Percentiles rank a stretch among this genome's conserved stretches.
phyloP scores from a whole-genome alignment of 2,797 vertebrate species.

The Neosilurus mollespiculum region DNA sequence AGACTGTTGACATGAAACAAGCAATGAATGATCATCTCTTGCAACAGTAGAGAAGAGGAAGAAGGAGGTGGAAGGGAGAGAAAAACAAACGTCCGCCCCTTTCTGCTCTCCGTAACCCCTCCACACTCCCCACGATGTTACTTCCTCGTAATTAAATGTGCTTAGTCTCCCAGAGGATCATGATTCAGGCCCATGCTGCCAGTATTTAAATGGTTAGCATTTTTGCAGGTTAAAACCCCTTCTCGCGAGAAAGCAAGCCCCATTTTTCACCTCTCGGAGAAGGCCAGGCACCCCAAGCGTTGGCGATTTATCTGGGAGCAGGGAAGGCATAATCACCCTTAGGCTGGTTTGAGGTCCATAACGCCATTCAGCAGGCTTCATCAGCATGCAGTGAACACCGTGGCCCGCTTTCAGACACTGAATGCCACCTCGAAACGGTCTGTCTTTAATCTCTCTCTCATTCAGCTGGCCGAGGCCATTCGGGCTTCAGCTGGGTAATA shows the following conservation, averaged over 20 bases:
- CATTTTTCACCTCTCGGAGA: conserved; percentile 59
- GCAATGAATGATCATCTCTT: conserved; percentile 72
- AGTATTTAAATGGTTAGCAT: conserved; percentile 61
- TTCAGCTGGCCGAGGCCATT: conserved; percentile 82
- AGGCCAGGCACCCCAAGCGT: conserved; percentile 49
- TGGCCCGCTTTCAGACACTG: conserved; percentile 78
- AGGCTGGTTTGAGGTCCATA: conserved; percentile 77
- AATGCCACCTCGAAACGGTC: conserved; percentile 82
- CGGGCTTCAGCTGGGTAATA: conserved; percentile 84
- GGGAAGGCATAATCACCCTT: conserved; percentile 73
- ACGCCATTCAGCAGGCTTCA: conserved; percentile 83
- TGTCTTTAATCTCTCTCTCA: conserved; percentile 88
- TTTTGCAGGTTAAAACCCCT: conserved; percentile 65
- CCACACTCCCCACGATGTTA: conserved; percentile 18
- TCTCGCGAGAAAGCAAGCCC: conserved; percentile 57
- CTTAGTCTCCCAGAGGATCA: conserved; percentile 59
- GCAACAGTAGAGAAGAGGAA: conserved; percentile 48
- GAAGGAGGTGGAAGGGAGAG: conserved; percentile 34
- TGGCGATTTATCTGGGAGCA: conserved; percentile 70
- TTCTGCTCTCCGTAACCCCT: conserved; percentile 10
- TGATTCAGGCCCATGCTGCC: conserved; percentile 58
- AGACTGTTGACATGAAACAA: conserved; percentile 61
- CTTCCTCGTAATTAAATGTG: conserved; percentile 64
- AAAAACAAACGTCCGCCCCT: conserved; percentile 64
- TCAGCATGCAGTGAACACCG: conserved; percentile 85